A percentile compares a stretch with the other conserved stretches of the same genome.
Conservation (phyloP, 2,888 invertebrate species). For the Xanthorhoe designata region DNA sequence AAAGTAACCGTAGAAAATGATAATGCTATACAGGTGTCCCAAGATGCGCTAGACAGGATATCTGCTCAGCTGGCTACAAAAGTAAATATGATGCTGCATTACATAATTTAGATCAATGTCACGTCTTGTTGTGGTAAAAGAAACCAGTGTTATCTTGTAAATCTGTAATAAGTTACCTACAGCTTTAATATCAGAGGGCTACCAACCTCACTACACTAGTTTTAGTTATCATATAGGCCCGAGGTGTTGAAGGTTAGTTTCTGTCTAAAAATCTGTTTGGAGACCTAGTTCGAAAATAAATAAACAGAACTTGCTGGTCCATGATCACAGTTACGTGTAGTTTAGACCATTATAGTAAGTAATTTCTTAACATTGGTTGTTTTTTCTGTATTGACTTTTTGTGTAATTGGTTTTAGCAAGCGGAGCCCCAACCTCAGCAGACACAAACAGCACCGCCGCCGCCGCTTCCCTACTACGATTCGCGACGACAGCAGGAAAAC, state of each 20-base stretch:
- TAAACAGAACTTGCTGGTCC: background rate
- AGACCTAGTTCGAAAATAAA: background rate
- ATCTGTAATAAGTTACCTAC: constrained; percentile 4
- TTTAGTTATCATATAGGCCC: background rate
- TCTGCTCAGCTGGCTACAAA: constrained; percentile 72
- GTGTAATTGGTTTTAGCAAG: constrained; percentile 60
- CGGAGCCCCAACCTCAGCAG: constrained; percentile 62
- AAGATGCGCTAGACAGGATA: constrained; percentile 80
- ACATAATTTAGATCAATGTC: constrained; percentile 84
- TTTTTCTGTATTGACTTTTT: background rate
- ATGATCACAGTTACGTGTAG: no score
- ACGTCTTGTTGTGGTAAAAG: constrained; percentile 51
- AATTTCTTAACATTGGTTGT: background rate
- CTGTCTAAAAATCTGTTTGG: background rate
- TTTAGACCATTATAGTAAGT: no score
- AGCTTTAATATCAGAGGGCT: constrained; percentile 10
- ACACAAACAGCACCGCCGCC: constrained; percentile 52
- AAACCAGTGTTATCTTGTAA: constrained; percentile 31
- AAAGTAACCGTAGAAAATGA: constrained; percentile 81
- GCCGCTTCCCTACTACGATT: constrained; percentile 57
- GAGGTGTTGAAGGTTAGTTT: constrained; percentile 25
- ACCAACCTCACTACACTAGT: constrained; percentile 4
- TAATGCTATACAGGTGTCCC: constrained; percentile 80
- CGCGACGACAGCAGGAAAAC: constrained; percentile 62
- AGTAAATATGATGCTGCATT: constrained; percentile 77